Conservation (phyloP, 2,113 vertebrate species). For the Burhinus oedicnemus region DNA sequence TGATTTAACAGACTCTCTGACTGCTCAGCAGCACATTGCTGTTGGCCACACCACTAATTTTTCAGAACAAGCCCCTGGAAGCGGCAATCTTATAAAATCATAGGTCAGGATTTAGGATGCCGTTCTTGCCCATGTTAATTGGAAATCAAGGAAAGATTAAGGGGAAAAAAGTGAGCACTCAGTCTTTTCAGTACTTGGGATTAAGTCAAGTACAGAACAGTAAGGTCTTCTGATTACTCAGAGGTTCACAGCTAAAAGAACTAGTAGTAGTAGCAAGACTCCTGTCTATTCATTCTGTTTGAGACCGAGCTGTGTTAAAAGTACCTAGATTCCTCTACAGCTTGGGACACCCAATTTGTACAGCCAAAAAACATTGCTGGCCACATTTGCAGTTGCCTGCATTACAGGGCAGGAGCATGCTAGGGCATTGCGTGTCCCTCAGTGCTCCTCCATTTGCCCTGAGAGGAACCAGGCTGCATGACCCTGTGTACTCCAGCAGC, state of each 20-base stretch:
- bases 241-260: background rate
- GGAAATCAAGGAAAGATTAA: background rate
- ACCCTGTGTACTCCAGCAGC: background rate
- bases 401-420: background rate
- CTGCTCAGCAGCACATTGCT: background rate
- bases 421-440: accelerated
- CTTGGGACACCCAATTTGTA: background rate
- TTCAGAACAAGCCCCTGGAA: background rate
- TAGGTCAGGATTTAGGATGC: background rate
- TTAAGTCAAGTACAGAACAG: background rate
- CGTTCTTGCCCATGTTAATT: background rate
- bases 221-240: background rate
- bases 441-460: background rate
- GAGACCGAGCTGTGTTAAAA: background rate
- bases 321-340: background rate
- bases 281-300: background rate
- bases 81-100: background rate
- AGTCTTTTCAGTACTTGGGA: background rate
- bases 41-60: background rate
- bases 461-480: background rate
- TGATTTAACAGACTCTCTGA: background rate
- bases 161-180: background rate
- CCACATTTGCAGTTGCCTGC: background rate
- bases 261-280: background rate
- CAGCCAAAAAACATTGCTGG: background rate